Base-by-base conservation (phyloP, 1,140 invertebrate species). In the Mycetomoellerius zeteki region DNA sequence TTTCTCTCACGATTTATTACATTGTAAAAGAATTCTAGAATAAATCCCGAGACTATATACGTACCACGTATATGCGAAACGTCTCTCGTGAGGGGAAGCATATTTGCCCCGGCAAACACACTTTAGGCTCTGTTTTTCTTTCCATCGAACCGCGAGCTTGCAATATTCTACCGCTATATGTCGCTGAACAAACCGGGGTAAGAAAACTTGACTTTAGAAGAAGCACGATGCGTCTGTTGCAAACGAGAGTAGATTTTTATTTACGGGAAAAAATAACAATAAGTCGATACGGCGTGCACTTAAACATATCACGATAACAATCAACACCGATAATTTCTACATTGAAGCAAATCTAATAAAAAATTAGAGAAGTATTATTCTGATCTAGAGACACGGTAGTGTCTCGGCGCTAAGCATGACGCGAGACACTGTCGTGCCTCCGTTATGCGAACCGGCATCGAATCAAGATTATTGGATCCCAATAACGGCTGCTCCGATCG, bases 61-160 rank as follows among this genome's bases (percentile, higher is more conserved):
- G 33, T 80, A 71, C 33, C 21, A 3, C 21, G 33, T 81, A 47
- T 81, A 81, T 81, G 78, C 64, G 78, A 81, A 71, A 81, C 50
- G 50, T 81, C 78, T 81, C 52, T 56, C 52, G 78, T 64, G 16
- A 73, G 56, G 80, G 56, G 37, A 47, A 52, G 77, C 58, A 69
- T 87, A 86, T 90, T 89, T 90, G 78, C 76, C 27, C 78, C 27
- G 12, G 50, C 69, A 80, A 89, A 89, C 84, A 77, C 82, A 69
- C 69, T 84, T 84, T 84, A 47, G 69, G 69, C 52, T 84, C 56
- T 89, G 88, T 89, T 89, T 89, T 89, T 67, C 84, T 89, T 86
- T 89, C 75, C 87, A 58, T 73, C 87, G 88, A 89, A 86, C 85
- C 87, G 75, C 80, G 80, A 56, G 56, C 69, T 75, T 75, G 37